Evolutionary conservation across 2,888 invertebrate species (phyloP).

Genomic region (Cataglyphis livida): DNA sequence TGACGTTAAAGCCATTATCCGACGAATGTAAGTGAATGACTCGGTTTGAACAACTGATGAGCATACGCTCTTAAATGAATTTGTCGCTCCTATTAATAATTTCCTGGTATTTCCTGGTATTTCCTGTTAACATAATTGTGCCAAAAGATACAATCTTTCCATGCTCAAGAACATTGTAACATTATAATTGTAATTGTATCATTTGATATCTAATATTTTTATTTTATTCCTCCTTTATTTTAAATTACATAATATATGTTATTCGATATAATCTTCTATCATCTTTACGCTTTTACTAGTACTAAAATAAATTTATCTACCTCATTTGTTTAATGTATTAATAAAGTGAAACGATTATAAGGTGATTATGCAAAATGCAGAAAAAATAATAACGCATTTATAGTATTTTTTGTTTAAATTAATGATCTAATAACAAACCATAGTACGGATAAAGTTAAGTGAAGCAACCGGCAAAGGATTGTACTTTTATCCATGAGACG

Average conservation of each 20-base stretch:
- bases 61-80: not conserved
- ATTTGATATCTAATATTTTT: not conserved
- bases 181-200: not conserved
- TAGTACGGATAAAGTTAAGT: conserved; percentile 24
- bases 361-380: conserved; percentile 19
- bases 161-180: not conserved
- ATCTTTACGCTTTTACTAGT: not conserved
- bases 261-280: not conserved
- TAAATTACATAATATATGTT: not conserved
- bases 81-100: conserved; percentile 30
- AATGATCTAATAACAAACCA: conserved; percentile 30
- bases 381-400: conserved; percentile 2
- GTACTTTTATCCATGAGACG: conserved; percentile 57
- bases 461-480: conserved; percentile 22
- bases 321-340: not conserved
- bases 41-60: conserved; percentile 22
- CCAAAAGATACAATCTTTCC: not conserved
- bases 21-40: conserved; percentile 49
- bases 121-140: conserved; percentile 9
- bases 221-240: not conserved
- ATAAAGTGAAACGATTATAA: not conserved
- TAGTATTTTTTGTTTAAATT: conserved; percentile 23
- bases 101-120: conserved; percentile 6
- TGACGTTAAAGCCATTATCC: conserved; percentile 42
- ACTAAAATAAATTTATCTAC: not conserved